phyloP scores from a whole-genome alignment of 2,888 invertebrate genomes.

The Vesta saturnalis region DNA sequence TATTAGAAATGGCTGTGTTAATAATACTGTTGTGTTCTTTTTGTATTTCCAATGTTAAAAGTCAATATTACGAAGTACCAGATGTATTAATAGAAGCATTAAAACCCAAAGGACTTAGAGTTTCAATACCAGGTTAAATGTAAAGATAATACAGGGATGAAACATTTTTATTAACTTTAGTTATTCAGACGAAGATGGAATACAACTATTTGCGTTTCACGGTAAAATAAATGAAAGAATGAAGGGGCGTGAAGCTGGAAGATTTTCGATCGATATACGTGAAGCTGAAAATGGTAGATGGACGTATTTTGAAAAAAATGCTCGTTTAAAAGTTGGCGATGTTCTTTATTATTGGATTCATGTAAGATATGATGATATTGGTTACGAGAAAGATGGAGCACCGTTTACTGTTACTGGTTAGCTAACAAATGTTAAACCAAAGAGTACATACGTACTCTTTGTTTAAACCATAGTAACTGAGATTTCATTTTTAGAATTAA shows the following conservation, averaged over 20 bases:
- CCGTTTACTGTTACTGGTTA: conserved; percentile 67
- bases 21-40: not conserved
- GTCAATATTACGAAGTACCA: conserved; percentile 61
- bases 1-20: not conserved
- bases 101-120: conserved; percentile 68
- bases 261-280: conserved; percentile 71
- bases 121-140: conserved; percentile 69
- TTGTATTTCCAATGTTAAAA: not conserved
- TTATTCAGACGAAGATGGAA: conserved; percentile 69
- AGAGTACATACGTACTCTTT: too few species aligned
- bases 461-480: too few species aligned
- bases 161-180: not conserved
- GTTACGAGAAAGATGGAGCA: conserved; percentile 73
- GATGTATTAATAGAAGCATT: conserved; percentile 68
- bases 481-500: too few species aligned
- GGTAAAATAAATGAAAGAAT: conserved; percentile 79
- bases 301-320: conserved; percentile 72
- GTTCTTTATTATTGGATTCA: conserved; percentile 81
- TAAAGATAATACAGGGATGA: not conserved
- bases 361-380: conserved; percentile 74
- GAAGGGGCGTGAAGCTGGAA: conserved; percentile 74
- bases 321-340: conserved; percentile 70
- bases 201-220: conserved; percentile 78
- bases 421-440: too few species aligned
- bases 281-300: conserved; percentile 71